phyloP scores from a whole-genome alignment of 2,888 invertebrate genomes.

The Dicycla oo region DNA sequence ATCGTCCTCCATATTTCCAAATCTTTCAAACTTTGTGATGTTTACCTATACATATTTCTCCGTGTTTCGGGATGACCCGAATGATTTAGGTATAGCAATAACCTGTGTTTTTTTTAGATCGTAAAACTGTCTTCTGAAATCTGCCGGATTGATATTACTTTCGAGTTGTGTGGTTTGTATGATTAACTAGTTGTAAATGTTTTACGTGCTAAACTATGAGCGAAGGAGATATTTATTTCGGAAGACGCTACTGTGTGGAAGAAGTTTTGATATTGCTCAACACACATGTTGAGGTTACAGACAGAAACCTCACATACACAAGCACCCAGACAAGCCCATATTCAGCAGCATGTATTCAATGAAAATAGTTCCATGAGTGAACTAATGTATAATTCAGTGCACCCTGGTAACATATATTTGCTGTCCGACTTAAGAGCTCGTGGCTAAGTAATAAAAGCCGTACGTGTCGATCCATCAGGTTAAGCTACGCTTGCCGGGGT shows the following conservation, averaged over 20 bases:
- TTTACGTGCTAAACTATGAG: constrained; percentile 1
- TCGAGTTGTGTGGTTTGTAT: constrained; percentile 8
- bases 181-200: constrained; percentile 20
- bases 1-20: constrained; percentile 7
- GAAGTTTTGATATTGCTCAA: neutral
- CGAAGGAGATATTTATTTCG: neutral
- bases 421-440: too few species aligned
- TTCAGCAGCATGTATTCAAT: neutral
- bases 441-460: too few species aligned
- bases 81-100: constrained; percentile 59
- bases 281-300: neutral
- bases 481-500: too few species aligned
- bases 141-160: constrained; percentile 41
- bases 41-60: constrained; percentile 39
- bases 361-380: neutral
- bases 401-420: too few species aligned
- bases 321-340: too few species aligned
- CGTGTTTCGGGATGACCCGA: constrained; percentile 38
- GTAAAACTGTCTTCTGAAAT: constrained; percentile 57
- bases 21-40: constrained; percentile 22
- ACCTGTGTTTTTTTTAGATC: constrained; percentile 48
- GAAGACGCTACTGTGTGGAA: neutral
- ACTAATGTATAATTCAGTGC: too few species aligned
- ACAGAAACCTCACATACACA: neutral
- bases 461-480: too few species aligned